Evolutionary conservation across 2,113 vertebrate species (phyloP).

Genomic region (Leptobrachium ailaonicum): DNA sequence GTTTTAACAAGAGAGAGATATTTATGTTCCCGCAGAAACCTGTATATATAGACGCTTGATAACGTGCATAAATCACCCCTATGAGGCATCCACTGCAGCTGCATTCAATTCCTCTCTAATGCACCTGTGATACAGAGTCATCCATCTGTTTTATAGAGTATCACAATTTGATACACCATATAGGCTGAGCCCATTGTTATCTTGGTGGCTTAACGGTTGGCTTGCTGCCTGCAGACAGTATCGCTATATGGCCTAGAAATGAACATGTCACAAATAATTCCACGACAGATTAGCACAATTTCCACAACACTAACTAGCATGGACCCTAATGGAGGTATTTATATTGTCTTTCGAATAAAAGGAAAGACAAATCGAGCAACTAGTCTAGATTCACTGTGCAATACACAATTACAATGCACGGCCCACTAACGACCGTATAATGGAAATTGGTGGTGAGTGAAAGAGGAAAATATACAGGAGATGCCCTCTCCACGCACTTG

Average conservation of each 20-base stretch:
- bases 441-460: too few relatives aligned
- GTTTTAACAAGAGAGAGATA: neutral
- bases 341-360: too few relatives aligned
- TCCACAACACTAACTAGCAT: neutral
- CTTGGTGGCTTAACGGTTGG: constrained; percentile 19
- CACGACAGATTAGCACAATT: neutral
- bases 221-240: neutral
- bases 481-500: too few relatives aligned
- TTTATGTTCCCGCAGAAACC: neutral
- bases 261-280: constrained; percentile 4
- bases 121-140: neutral
- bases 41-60: constrained; percentile 11
- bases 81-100: neutral
- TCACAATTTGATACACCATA: neutral
- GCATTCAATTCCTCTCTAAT: constrained; percentile 35
- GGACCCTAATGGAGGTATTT: too few relatives aligned
- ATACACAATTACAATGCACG: too few relatives aligned
- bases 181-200: neutral
- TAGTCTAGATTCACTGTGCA: too few relatives aligned
- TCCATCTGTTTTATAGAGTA: neutral
- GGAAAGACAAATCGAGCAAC: too few relatives aligned
- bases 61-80: constrained; percentile 5
- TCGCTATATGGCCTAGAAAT: neutral
- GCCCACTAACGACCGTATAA: too few relatives aligned
- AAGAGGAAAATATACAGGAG: too few relatives aligned